A percentile compares a stretch with the other conserved stretches of the same genome.
Conservation (phyloP, 2,797 vertebrate species). For the Carapus acus region DNA sequence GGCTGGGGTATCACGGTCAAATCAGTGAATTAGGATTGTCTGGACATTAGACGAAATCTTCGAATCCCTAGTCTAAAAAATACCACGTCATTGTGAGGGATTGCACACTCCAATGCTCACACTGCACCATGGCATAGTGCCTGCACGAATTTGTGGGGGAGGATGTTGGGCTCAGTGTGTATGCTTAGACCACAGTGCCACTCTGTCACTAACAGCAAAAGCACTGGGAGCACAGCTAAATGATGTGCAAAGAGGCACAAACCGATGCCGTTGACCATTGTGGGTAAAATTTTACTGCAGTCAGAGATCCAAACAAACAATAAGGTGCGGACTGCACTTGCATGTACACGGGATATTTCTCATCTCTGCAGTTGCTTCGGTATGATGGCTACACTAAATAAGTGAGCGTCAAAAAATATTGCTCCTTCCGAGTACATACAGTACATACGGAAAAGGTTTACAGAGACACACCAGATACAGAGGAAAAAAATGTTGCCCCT, state of each 20-base stretch:
- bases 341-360: background rate
- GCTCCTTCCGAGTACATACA: too few relatives aligned
- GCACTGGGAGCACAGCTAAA: background rate
- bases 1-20: conserved; percentile 26
- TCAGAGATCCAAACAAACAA: background rate
- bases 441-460: background rate
- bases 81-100: conserved; percentile 1
- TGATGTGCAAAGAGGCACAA: background rate
- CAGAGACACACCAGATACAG: background rate
- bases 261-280: background rate
- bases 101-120: conserved; percentile 2
- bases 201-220: conserved; percentile 7
- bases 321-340: background rate
- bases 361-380: too few relatives aligned
- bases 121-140: background rate
- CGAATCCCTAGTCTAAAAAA: conserved; percentile 9
- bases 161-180: background rate
- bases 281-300: background rate
- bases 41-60: conserved; percentile 16
- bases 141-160: background rate
- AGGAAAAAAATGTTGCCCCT: too few relatives aligned
- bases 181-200: background rate
- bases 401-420: too few relatives aligned
- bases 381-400: too few relatives aligned
- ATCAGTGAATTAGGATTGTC: conserved; percentile 8